Conservation (phyloP, 1,140 invertebrate species). For the Hirudo medicinalis region DNA sequence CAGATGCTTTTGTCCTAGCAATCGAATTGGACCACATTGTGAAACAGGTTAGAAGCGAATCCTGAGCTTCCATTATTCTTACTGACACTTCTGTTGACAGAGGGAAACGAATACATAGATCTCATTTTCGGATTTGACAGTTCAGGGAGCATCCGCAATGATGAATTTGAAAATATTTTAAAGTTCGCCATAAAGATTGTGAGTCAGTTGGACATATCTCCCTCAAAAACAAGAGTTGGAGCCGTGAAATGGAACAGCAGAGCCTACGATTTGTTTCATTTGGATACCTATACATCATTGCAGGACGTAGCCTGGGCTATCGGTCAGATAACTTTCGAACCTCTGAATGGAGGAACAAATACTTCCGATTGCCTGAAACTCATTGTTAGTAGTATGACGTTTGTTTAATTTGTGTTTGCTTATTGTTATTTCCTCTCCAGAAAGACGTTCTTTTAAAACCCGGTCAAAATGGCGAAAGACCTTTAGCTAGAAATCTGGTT, state of each 20-base stretch:
- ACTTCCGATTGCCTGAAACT: constrained; percentile 6
- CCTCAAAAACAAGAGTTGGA: constrained; percentile 17
- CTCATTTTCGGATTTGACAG: constrained; percentile 9
- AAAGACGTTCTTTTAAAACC: constrained; percentile 4
- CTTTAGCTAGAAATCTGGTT: neutral
- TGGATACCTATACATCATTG: constrained; percentile 20
- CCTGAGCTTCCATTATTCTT: neutral
- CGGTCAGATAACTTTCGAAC: neutral
- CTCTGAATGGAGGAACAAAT: neutral
- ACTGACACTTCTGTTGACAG: constrained; percentile 4
- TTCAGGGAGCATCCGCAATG: constrained; percentile 19
- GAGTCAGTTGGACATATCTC: constrained; percentile 15
- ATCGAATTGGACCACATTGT: constrained; percentile 22
- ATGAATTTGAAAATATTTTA: constrained; percentile 16
- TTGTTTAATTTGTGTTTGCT: neutral
- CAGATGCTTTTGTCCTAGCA: constrained; percentile 21
- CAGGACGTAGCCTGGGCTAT: constrained; percentile 19
- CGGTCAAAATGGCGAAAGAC: constrained; percentile 12
- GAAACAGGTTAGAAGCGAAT: constrained; percentile 14
- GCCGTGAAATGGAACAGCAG: constrained; percentile 16
- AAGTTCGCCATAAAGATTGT: constrained; percentile 17
- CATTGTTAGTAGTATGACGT: neutral
- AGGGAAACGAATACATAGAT: constrained; percentile 7
- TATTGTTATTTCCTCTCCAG: neutral
- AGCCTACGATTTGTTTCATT: constrained; percentile 15